Base-by-base conservation (phyloP, 2,888 invertebrate genomes). In the Tachina lurida region DNA sequence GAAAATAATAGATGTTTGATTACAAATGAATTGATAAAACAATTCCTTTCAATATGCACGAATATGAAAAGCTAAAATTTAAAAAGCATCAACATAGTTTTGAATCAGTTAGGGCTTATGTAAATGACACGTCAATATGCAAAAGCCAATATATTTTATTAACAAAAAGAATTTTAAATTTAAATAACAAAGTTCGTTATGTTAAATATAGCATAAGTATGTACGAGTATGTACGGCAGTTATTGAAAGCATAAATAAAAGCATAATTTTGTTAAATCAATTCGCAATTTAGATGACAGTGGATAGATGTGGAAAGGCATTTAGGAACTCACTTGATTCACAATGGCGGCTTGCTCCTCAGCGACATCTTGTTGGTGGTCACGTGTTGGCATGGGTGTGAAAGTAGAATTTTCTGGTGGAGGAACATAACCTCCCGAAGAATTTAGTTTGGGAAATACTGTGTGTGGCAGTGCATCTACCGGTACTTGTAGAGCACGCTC, bases 401-500 rank as follows among this genome's bases (percentile, higher is more conserved):
- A 93, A 60, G 91, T 87, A 71, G 89, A 88, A 52, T 90, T 87
- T 3, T 88, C 88, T 15, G 91, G 88, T 63, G 92, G 90, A 47
- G 91, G 88, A 63, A 92, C 91, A 89, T 93, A 93, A n/a, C 93
- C 93, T 54, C 93, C 93, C 41, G 93, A 91, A 13, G 90, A 89
- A 87, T 93, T 92, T 67, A 92, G 86, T 87, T 92, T 91, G 41
- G 94, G 94, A 89, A 93, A 94, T 88, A 94, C 94, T 43, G 94
- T 94, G 88, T 94, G 93, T 52, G 94, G 94, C 88, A 94, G 91
- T 70, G 92, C 90, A 76, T 93, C 90, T 83, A 93, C 87, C 4
- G 93, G 93, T 82, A 91, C 87, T 84, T 91, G 90, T 79, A 93
- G 80, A 9, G 93, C 92, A 49, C 91, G 90, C 75, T 92, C 91